Evolutionary conservation across 2,888 invertebrate genomes (phyloP), one percentile per base, ranked within the genome.

Genomic region (Ligdia adustata): DNA sequence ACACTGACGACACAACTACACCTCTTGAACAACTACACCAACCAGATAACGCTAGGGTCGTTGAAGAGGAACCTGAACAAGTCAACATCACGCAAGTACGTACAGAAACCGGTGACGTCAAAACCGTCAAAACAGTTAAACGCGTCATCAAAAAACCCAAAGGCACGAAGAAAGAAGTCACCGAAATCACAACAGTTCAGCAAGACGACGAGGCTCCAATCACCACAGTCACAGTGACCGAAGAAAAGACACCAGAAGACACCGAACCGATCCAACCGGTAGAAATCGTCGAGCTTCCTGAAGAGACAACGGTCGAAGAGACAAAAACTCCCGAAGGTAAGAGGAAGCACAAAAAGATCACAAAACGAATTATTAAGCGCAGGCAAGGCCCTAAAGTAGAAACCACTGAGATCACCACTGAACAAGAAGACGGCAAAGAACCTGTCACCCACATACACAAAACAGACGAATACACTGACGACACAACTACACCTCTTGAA

Each of bases 101-200:
- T 61, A 48, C 56, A 1, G 51, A 56, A 31, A 82, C 74, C 76
- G 82, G 57, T 51, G 80, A 81, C 1, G 9, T 43, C 2, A 24
- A 51, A 3, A 46, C 57, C 0, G 14, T 38, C 0, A 51, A 41
- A 24, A 51, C 22, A 0, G 33, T 32, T 0, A 50, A 50, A 4
- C 50, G 40, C 1, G 28, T 32, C 2, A 40, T 50, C 9, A 40
- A 37, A 7, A 50, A 45, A 9, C 27, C 15, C 11, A 44, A 27
- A 13, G 50, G 45, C 2, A 37, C 45, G 2, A 28, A 41, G 1
- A 18, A 51, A 24, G 88, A 90, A 57, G 71, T 85, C 4, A 88
- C 91, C 1, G 86, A 85, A 64, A 84, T 84, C n/a, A 73, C 82
- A 1, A 91, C 90, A 3, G 68, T 83, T n/a, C 74, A 87, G 50